Conservation (phyloP, 2,888 invertebrate genomes). For the Corythucha ciliata region DNA sequence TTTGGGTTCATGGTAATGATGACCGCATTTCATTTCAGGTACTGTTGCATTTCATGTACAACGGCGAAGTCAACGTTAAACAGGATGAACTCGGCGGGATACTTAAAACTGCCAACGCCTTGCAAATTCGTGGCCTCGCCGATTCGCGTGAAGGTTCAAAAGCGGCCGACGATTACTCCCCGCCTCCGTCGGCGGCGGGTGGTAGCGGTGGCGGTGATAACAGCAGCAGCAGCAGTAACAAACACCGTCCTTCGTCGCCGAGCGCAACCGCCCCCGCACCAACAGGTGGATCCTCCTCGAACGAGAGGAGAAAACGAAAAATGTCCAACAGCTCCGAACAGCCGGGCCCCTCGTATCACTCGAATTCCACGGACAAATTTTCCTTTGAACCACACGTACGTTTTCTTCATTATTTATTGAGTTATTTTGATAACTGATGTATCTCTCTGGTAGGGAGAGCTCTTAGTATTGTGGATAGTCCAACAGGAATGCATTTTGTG, state of each 20-base stretch:
- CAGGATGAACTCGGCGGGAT: constrained; percentile 84
- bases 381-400: constrained; percentile 32
- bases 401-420: no score
- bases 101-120: constrained; percentile 82
- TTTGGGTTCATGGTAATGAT: no score
- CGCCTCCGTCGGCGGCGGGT: constrained; percentile 20
- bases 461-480: no score
- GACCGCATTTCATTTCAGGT: no score
- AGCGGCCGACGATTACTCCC: constrained; percentile 34
- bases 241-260: constrained; percentile 22
- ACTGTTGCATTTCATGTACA: constrained; percentile 86
- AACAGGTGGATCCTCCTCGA: constrained; percentile 37
- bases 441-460: no score
- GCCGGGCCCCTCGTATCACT: constrained; percentile 26
- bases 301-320: constrained; percentile 55
- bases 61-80: constrained; percentile 83
- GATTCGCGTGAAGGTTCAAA: constrained; percentile 46
- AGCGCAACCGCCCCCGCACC: constrained; percentile 21
- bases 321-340: constrained; percentile 48
- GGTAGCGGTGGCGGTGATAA: constrained; percentile 5
- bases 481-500: no score
- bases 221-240: constrained; percentile 20
- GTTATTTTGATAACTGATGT: no score
- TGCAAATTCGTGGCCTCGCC: constrained; percentile 81
- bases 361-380: constrained; percentile 42